Evolutionary conservation across 2,113 vertebrate species (phyloP), one percentile per base, ranked within the genome.

Genomic region (Vimba vimba): DNA sequence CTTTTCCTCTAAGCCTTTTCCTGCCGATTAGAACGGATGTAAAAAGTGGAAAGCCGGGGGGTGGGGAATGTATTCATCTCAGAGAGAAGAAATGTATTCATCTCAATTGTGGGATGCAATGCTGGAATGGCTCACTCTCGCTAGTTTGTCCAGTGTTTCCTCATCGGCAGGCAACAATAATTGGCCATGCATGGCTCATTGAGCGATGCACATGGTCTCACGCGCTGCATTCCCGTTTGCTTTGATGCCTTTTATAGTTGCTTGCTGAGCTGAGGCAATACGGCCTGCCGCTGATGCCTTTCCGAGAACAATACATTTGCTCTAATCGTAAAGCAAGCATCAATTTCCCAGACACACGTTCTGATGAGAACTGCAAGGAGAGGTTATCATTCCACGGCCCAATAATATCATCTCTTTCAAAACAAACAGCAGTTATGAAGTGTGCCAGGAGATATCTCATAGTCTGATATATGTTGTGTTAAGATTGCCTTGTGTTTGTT

Each of bases 131-230:
- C 71, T 68, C 71, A 55, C 79, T 21, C 30, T 76, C 71, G 59
- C 85, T 76, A 86, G 85, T 86, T 82, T 86, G 78, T 86, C 85
- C 69, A 74, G 71, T 15, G 59, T 76, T 85, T 71, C 83, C 86
- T 85, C 82, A 79, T 87, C 77, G 86, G 43, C 83, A 59, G 76
- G 83, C 86, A 81, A 71, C 89, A 88, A 91, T 94, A 91, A 94
- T 93, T 93, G 89, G 85, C 87, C 91, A 92, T 91, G 89, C 87
- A 92, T 91, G 92, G 90, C 92, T 94, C 94, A 91, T 95, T 94
- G 91, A 84, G 75, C 79, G 79, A 90, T 88, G 89, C 79, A 88
- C 87, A 91, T 88, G 79, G 90, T 87, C 88, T 90, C 90, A 84
- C 75, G 88, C 81, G 86, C 81, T 88, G 88, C 91, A 85, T 86